These are phyloP conservation scores for Eueremaeus valkanovi DNA, from an alignment of 2,888 invertebrate species.

Conservation along the genomic window DNA sequence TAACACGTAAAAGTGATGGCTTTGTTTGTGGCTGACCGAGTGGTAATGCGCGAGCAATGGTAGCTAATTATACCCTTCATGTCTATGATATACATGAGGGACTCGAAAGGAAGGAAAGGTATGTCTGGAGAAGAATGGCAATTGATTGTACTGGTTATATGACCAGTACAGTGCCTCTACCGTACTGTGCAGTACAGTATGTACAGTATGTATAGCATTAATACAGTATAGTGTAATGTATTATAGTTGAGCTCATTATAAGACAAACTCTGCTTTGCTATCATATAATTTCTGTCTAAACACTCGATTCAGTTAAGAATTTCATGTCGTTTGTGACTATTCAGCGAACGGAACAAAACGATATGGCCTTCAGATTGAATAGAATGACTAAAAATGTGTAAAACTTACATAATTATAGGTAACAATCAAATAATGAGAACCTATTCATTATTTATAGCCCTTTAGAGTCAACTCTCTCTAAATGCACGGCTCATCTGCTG, in stretches of 20 bases:
- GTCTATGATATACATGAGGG: background rate
- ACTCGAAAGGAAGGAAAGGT: background rate
- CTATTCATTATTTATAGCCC: slow-evolving; percentile 1
- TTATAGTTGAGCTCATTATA: background rate
- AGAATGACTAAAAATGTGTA: slow-evolving; percentile 1
- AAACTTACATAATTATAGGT: slow-evolving; percentile 4
- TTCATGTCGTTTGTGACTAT: background rate
- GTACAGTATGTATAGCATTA: background rate
- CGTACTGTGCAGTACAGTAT: background rate
- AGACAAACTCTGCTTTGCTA: background rate
- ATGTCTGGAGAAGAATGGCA: background rate
- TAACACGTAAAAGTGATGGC: background rate
- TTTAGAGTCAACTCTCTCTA: background rate
- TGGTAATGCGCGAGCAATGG: background rate
- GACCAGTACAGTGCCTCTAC: background rate
- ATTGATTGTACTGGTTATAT: background rate
- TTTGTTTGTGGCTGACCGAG: background rate
- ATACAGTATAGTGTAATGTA: too few relatives aligned
- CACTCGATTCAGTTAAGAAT: background rate
- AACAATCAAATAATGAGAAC: background rate
- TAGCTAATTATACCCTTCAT: background rate
- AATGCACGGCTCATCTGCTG: background rate
- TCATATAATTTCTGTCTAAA: background rate
- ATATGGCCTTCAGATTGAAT: background rate
- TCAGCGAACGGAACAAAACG: background rate